Evolutionary conservation across 2,888 invertebrate species (phyloP), one percentile per base, ranked within the genome.

Genomic region (Epirrita christyi): DNA sequence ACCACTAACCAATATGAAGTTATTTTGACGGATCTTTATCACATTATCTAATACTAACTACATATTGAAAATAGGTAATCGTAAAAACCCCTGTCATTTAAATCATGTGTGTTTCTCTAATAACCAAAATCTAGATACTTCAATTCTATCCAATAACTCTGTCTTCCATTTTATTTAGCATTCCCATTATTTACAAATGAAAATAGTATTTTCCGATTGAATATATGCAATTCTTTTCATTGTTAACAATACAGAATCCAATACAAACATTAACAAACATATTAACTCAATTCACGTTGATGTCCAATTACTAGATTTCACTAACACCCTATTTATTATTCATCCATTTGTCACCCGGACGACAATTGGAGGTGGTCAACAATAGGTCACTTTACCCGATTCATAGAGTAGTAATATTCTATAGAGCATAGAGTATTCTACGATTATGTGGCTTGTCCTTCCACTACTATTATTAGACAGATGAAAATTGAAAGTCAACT

Each of bases 291-390:
- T 64, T 61, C 62, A 64, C 60, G 58, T 55, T 66, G 66, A 71
- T 70, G 73, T 72, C 68, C 72, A 73, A 74, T 78, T 76, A 77
- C 74, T 73, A 77, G 76, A 72, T 59, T 75, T 70, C 64, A 71
- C 59, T 63, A 68, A 66, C 74, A 69, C 73, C 68, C 76, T 69
- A 69, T 74, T 83, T 84, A 85, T 82, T 84, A 88, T 86, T 83
- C 84, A 85, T 80, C 70, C 76, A 79, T 80, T 83, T 79, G 72
- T 79, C 73, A 78, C 79, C 76, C 76, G 82, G 86, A 80, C 83
- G 73, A 68, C 59, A 67, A 66, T 73, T 81, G 84, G 79, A 82
- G 80, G 74, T 62, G 64, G 64, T 66, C 61, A 64, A 80, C 83
- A 85, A 83, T 81, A 69, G 77, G 62, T 67, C 71, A 70, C 60